phyloP scores from a whole-genome alignment of 2,888 invertebrate species.

The Nemoura dubitans region DNA sequence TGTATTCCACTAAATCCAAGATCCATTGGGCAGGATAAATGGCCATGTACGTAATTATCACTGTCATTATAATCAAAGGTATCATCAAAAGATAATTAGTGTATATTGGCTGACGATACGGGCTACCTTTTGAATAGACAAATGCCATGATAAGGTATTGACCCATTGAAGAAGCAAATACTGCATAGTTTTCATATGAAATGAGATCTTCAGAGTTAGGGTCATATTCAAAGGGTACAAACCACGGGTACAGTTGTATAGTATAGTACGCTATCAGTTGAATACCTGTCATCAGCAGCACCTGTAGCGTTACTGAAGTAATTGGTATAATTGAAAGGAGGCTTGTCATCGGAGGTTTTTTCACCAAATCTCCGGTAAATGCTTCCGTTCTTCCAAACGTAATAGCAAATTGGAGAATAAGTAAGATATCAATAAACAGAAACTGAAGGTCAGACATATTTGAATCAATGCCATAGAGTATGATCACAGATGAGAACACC shows the following conservation, averaged over 20 bases:
- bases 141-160: conserved; percentile 73
- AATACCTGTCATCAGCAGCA: conserved; percentile 62
- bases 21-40: conserved; percentile 63
- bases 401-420: conserved; percentile 70
- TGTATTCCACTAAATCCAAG: conserved; percentile 56
- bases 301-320: conserved; percentile 65
- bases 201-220: conserved; percentile 58
- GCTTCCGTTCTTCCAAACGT: conserved; percentile 72
- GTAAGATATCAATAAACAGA: conserved; percentile 71
- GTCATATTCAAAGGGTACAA: conserved; percentile 61
- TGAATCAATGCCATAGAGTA: conserved; percentile 69
- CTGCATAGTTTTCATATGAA: conserved; percentile 70
- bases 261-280: conserved; percentile 63
- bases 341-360: conserved; percentile 66
- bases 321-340: conserved; percentile 64
- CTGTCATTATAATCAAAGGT: conserved; percentile 62
- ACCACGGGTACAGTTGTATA: conserved; percentile 67
- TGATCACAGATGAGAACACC: conserved; percentile 65
- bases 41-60: conserved; percentile 64
- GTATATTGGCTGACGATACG: conserved; percentile 70
- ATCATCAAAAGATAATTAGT: conserved; percentile 66
- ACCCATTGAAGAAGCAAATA: conserved; percentile 70
- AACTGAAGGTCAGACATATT: conserved; percentile 72
- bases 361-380: conserved; percentile 60
- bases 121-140: conserved; percentile 72